Base-by-base conservation (phyloP, 1,140 invertebrate species). In the Heliconius himera region DNA sequence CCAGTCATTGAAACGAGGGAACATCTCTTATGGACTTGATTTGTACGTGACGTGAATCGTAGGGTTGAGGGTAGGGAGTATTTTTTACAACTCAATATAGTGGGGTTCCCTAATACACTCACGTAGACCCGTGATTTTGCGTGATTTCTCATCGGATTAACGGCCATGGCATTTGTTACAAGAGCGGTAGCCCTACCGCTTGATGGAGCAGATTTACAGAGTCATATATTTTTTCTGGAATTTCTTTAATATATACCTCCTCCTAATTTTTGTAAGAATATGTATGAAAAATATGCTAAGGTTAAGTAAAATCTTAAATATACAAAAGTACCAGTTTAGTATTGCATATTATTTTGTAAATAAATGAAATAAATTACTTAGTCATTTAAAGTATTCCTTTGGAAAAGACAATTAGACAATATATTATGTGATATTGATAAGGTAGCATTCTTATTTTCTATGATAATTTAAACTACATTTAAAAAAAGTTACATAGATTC, bases 1-100 rank as follows among this genome's bases (percentile, higher is more conserved):
- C 36, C 38, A 76, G 54, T 60, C 51, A 56, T 76, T 76, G 51
- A 76, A 76, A 76, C 74, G 56, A 54, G 51, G 74, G 74, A 76
- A 76, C 74, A 76, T 60, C 74, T 70, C 74, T 76, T 76, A 76
- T 41, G 51, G 74, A 33, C 74, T 76, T 51, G 74, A 76, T 76
- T 76, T 29, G 74, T 8, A 76, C 74, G 51, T 76, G 74, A 76
- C 56, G 33, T 29, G 49, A 60, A 76, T 76, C 33, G 26, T 56
- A 60, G 60, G 60, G 54, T 60, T 18, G 22, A 60, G 54, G 33
- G 51, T 74, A 29, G 36, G 51, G 8, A 11, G 49, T 76, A 76
- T 76, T 60, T 41, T 60, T 76, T 76, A 60, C 49, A 76, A 38
- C 74, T 76, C 74, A 60, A 60, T 60, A 76, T 76, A 49, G 41